Evolutionary conservation across 2,888 invertebrate genomes (phyloP).

Genomic region (Aporophyla nigra): DNA sequence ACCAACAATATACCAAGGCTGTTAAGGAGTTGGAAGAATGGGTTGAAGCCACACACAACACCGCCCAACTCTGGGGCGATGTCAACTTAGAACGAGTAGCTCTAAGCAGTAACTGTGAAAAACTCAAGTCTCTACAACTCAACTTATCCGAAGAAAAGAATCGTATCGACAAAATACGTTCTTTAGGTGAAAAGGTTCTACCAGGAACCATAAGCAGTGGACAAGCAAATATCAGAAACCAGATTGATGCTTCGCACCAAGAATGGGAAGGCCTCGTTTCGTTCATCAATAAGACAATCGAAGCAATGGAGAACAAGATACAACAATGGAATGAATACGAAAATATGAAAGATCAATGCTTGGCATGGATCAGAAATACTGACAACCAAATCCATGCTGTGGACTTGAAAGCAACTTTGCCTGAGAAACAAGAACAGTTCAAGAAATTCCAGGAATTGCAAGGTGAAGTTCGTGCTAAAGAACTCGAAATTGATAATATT

Average conservation of each 20-base stretch:
- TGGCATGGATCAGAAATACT: conserved; percentile 96
- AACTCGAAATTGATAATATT: conserved; percentile 97
- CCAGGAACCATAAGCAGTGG: conserved; percentile 96
- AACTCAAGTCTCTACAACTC: conserved; percentile 94
- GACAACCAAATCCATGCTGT: conserved; percentile 97
- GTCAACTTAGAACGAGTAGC: conserved; percentile 95
- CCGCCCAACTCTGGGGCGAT: conserved; percentile 96
- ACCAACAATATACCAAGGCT: conserved; percentile 96
- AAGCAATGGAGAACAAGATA: conserved; percentile 95
- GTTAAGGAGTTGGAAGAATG: conserved; percentile 97
- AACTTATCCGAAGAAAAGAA: conserved; percentile 96
- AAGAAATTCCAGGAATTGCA: conserved; percentile 95
- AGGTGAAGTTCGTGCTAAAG: conserved; percentile 97
- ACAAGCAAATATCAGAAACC: conserved; percentile 96
- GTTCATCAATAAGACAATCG: conserved; percentile 94
- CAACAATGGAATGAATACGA: conserved; percentile 98
- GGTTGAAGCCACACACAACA: conserved; percentile 95
- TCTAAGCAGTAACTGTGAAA: conserved; percentile 96
- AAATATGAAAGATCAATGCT: conserved; percentile 95
- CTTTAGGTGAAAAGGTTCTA: conserved; percentile 97
- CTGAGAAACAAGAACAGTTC: conserved; percentile 96
- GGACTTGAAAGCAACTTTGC: conserved; percentile 95
- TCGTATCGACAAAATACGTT: conserved; percentile 94
- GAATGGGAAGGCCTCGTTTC: conserved; percentile 97
- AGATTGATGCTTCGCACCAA: conserved; percentile 96